Conservation (phyloP, 2,113 vertebrate species). For the Corythaeola cristata region DNA sequence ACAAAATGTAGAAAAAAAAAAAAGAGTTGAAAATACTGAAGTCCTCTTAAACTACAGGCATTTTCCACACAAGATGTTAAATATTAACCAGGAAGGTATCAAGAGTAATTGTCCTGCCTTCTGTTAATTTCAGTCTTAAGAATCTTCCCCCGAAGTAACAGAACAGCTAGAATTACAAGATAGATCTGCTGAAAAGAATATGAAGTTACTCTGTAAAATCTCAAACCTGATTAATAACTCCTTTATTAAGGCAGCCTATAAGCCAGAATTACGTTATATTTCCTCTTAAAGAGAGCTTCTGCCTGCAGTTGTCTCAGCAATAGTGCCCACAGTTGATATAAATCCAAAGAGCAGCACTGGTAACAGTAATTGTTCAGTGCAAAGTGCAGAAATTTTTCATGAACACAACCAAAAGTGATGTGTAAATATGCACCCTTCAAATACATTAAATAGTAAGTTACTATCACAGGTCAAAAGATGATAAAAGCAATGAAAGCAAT, state of each 20-base stretch:
- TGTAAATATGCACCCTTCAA: not conserved
- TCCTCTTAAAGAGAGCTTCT: not conserved
- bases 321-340: not conserved
- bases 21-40: not conserved
- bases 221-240: not conserved
- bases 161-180: not conserved
- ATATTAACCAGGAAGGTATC: not conserved
- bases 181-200: not conserved
- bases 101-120: not conserved
- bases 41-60: not conserved
- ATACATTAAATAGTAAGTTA: not conserved
- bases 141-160: not conserved
- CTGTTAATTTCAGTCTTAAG: not conserved
- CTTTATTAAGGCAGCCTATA: not conserved
- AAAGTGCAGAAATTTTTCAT: not conserved
- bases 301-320: not conserved
- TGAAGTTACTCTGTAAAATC: not conserved
- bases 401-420: not conserved
- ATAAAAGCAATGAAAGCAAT: not conserved
- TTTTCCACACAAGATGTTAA: not conserved
- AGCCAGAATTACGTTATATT: not conserved
- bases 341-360: not conserved
- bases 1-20: not conserved
- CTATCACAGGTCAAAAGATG: not conserved
- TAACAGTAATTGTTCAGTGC: not conserved